Conservation (phyloP, 2,797 vertebrate species). For the Prunella strophiata region DNA sequence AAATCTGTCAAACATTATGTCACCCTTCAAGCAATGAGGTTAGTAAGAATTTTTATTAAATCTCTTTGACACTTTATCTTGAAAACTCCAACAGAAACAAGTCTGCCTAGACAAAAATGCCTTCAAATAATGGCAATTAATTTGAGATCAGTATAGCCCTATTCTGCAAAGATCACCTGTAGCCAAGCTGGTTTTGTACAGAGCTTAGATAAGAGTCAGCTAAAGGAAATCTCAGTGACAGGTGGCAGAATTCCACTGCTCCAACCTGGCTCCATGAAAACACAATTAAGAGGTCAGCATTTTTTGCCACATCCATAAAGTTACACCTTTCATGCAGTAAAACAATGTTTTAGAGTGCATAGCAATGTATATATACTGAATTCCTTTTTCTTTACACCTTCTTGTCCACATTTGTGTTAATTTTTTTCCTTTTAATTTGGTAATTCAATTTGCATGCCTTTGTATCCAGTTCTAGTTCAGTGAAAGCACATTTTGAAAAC, state of each 20-base stretch:
- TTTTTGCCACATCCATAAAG: background rate
- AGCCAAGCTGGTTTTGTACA: background rate
- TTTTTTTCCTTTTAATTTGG: background rate
- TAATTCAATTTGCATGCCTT: background rate
- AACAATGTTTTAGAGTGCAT: background rate
- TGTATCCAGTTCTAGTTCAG: background rate
- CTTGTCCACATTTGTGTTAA: background rate
- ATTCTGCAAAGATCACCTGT: background rate
- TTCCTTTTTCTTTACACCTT: background rate
- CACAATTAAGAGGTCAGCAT: background rate
- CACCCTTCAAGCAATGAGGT: constrained; percentile 84
- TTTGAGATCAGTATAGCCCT: background rate
- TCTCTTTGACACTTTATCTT: background rate
- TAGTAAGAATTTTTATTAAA: constrained; percentile 42
- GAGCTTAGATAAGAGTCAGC: background rate
- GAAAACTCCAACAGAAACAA: background rate
- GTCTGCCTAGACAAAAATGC: background rate
- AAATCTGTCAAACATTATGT: constrained; percentile 84
- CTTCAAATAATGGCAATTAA: background rate
- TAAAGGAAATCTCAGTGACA: background rate
- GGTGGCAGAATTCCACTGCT: background rate
- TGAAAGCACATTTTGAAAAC: background rate
- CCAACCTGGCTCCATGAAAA: background rate
- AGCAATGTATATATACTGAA: background rate
- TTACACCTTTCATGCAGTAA: background rate